phyloP scores from a whole-genome alignment of 2,797 vertebrate species.

The Euthynnus affinis region DNA sequence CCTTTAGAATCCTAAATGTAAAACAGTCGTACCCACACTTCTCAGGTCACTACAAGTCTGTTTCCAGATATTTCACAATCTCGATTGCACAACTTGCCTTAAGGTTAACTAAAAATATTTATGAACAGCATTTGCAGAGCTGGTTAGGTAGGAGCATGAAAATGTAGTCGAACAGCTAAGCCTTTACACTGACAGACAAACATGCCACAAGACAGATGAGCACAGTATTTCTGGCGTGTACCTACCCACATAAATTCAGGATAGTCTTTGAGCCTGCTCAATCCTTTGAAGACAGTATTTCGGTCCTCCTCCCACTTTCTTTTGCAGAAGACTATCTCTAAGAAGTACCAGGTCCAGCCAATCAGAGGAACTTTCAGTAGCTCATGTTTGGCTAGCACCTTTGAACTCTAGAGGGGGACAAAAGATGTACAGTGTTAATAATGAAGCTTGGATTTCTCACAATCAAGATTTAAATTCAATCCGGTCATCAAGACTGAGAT shows the following conservation, averaged over 20 bases:
- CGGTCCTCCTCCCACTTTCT: constrained; percentile 98
- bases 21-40: not conserved
- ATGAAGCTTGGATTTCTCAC: not conserved
- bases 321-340: constrained; percentile 99
- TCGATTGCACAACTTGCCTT: not conserved
- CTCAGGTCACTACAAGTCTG: too few relatives aligned
- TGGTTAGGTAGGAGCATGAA: not conserved
- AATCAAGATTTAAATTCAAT: not conserved
- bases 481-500: not conserved
- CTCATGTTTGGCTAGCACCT: constrained; percentile 97
- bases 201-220: not conserved
- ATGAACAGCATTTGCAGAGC: not conserved
- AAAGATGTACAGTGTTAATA: not conserved
- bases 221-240: constrained; percentile 20
- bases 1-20: not conserved
- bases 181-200: not conserved
- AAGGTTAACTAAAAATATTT: not conserved
- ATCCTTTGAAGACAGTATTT: constrained; percentile 90
- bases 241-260: constrained; percentile 99
- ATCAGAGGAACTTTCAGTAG: constrained; percentile 96
- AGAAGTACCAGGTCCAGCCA: constrained; percentile 99
- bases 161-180: not conserved
- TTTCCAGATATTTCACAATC: not conserved
- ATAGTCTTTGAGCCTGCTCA: constrained; percentile 91
- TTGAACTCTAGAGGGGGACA: constrained; percentile 90